These are phyloP conservation scores for Oreochromis tanganicae DNA, from an alignment of 2,113 vertebrate genomes.

Conservation along the genomic window DNA sequence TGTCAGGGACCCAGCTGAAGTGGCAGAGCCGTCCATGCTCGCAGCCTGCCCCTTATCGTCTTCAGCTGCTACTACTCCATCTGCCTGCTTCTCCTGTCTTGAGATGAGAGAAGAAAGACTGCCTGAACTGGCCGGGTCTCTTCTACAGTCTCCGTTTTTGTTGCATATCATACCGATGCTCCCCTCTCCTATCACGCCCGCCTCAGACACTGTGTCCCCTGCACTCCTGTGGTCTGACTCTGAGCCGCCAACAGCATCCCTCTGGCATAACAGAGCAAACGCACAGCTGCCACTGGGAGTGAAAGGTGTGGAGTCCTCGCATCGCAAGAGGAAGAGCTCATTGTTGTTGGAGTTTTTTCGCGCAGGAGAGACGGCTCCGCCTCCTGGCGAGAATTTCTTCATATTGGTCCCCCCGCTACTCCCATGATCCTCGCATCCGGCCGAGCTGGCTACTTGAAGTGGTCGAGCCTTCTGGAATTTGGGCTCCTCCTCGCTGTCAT, in stretches of 20 bases:
- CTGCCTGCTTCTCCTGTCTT: conserved; percentile 65
- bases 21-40: conserved; percentile 65
- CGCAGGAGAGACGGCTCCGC: conserved; percentile 67
- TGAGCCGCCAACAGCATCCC: conserved; percentile 48
- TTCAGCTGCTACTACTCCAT: conserved; percentile 49
- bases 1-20: conserved; percentile 48
- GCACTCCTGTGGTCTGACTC: conserved; percentile 3
- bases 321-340: conserved; percentile 55
- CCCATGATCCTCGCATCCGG: conserved; percentile 33
- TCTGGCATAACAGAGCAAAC: conserved; percentile 42
- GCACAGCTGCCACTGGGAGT: conserved; percentile 35
- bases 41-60: conserved; percentile 39
- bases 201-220: conserved; percentile 26
- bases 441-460: background rate
- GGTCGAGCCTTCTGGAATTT: conserved; percentile 34
- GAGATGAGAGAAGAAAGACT: conserved; percentile 72
- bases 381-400: conserved; percentile 63
- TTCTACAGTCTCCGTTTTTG: conserved; percentile 79
- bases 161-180: conserved; percentile 74
- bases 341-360: conserved; percentile 65
- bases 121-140: conserved; percentile 68
- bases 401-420: conserved; percentile 53
- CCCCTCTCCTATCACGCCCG: conserved; percentile 21
- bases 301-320: conserved; percentile 47
- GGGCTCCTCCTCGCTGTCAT: conserved; percentile 67